phyloP scores from a whole-genome alignment of 1,140 invertebrate genomes.

The Pogonomyrmex barbatus region DNA sequence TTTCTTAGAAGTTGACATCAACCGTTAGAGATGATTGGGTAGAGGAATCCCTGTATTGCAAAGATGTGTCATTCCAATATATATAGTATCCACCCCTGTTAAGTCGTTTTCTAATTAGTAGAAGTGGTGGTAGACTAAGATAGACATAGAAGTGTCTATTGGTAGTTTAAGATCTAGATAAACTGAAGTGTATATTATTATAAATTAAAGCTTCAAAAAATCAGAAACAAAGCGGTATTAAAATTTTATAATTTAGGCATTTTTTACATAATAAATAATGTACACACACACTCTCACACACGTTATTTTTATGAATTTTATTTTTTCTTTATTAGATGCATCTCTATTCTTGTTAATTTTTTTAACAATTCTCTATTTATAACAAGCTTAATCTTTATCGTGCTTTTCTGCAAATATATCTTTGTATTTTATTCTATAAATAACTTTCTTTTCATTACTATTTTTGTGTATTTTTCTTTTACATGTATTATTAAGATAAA shows the following conservation, averaged over 20 bases:
- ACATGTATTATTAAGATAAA: neutral
- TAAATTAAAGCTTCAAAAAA: neutral
- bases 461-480: neutral
- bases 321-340: neutral
- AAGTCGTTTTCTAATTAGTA: neutral
- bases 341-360: neutral
- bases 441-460: neutral
- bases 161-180: no score
- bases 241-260: neutral
- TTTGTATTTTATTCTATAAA: neutral
- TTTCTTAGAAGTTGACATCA: slow-evolving; percentile 68
- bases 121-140: neutral
- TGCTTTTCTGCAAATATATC: neutral
- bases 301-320: slow-evolving; percentile 17
- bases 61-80: neutral
- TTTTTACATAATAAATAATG: neutral
- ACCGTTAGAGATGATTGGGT: neutral
- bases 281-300: no score
- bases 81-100: neutral
- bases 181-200: neutral
- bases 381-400: neutral
- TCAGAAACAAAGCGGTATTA: neutral
- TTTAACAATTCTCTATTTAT: neutral
- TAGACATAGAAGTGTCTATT: neutral
- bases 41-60: neutral